Evolutionary conservation across 1,140 invertebrate species (phyloP).

Genomic region (Bombus fervidus): DNA sequence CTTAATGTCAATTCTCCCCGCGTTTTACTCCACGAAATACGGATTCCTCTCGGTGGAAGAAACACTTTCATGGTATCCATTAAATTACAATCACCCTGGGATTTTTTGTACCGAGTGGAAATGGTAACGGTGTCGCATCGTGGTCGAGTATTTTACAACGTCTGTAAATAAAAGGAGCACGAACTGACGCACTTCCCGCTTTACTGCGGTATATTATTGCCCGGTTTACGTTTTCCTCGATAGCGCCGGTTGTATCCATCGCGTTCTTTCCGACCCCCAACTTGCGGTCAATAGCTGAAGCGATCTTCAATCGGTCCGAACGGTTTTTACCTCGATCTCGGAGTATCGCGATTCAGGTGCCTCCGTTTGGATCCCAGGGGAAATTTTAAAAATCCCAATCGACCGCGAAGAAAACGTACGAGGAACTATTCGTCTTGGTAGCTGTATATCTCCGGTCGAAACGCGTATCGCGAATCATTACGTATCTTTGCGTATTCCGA

Average conservation of each 20-base stretch:
- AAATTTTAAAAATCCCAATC: constrained; percentile 64
- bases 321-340: constrained; percentile 9
- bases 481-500: not conserved
- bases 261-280: not conserved
- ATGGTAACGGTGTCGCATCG: constrained; percentile 15
- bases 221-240: constrained; percentile 42
- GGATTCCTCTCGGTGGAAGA: not conserved
- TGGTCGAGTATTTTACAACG: constrained; percentile 27
- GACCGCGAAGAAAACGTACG: not conserved
- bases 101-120: not conserved
- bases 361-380: constrained; percentile 19
- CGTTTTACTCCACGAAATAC: not conserved
- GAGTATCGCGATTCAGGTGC: constrained; percentile 17
- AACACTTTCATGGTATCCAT: not conserved
- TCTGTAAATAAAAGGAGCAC: constrained; percentile 38
- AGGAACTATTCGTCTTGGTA: not conserved
- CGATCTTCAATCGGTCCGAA: constrained; percentile 50
- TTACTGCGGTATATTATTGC: constrained; percentile 47
- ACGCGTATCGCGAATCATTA: constrained; percentile 2
- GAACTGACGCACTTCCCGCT: constrained; percentile 9
- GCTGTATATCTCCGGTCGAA: not conserved
- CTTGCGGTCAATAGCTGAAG: constrained; percentile 20
- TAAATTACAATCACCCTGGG: not conserved
- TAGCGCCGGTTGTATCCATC: not conserved
- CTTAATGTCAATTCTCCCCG: constrained; percentile 3